A percentile compares a stretch with the other conserved stretches of the same genome.
Conservation (phyloP, 2,113 vertebrate genomes). For the Columba janthina region DNA sequence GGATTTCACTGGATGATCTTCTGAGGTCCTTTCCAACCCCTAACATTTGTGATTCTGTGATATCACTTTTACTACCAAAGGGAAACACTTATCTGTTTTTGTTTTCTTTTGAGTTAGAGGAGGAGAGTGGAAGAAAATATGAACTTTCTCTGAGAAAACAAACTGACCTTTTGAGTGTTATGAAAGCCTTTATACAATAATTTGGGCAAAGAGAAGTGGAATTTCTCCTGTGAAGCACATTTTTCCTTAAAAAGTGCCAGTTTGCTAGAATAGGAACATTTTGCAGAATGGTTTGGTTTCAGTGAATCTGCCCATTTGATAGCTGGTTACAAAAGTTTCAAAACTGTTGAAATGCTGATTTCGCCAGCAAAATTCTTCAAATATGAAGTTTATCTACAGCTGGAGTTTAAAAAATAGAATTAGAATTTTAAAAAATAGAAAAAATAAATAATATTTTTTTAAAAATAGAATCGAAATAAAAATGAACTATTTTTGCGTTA, state of each 20-base stretch:
- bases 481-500: neutral
- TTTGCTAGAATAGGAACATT: neutral
- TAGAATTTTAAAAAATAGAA: neutral
- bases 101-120: neutral
- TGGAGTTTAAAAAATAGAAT: neutral
- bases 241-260: conserved; percentile 47
- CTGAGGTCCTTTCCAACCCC: too few species aligned
- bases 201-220: conserved; percentile 1
- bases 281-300: neutral
- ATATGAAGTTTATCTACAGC: neutral
- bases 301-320: neutral
- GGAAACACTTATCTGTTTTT: neutral
- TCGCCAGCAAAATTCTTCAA: neutral
- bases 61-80: neutral
- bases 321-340: neutral
- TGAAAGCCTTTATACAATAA: conserved; percentile 31
- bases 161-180: conserved; percentile 17
- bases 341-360: neutral
- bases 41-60: too few species aligned
- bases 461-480: neutral
- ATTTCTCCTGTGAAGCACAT: neutral
- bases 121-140: neutral
- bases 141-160: neutral
- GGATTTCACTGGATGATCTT: too few species aligned
- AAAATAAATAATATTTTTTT: neutral